Conservation (phyloP, 2,113 vertebrate species). For the Hyla sarda region DNA sequence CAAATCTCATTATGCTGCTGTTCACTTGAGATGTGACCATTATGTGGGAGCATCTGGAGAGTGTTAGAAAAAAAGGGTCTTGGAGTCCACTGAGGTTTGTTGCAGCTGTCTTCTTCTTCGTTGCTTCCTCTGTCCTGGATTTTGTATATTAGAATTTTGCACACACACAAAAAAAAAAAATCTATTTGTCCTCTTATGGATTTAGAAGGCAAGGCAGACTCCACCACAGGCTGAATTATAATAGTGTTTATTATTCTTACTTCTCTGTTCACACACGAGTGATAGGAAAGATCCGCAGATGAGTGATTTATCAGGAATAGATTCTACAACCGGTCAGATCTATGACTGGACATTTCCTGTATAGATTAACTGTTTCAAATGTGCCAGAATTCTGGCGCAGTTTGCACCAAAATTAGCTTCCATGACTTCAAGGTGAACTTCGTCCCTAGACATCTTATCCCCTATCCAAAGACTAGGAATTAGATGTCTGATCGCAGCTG, state of each 20-base stretch:
- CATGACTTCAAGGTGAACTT: too few species aligned
- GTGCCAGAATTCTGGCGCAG: too few species aligned
- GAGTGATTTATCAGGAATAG: background rate
- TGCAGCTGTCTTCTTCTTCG: constrained; percentile 69
- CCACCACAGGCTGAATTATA: constrained; percentile 61
- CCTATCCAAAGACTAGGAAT: too few species aligned
- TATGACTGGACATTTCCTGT: background rate
- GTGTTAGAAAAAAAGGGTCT: constrained; percentile 69
- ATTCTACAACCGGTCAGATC: background rate
- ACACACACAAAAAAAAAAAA: constrained; percentile 65
- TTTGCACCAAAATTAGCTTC: too few species aligned
- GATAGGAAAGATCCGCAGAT: background rate
- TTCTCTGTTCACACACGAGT: background rate
- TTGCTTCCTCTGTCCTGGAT: constrained; percentile 69
- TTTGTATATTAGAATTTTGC: constrained; percentile 61
- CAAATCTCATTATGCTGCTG: constrained; percentile 68
- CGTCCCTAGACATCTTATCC: too few species aligned
- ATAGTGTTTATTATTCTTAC: constrained; percentile 4
- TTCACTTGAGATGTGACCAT: constrained; percentile 68
- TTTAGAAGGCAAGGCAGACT: constrained; percentile 65
- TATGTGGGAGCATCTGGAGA: constrained; percentile 74
- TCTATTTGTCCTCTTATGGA: background rate
- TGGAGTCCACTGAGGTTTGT: constrained; percentile 68
- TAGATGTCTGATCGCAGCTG: too few species aligned
- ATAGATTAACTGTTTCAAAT: too few species aligned